A percentile compares a stretch with the other conserved stretches of the same genome.
phyloP scores from a whole-genome alignment of 2,888 invertebrate species.

The Pedicia rivosa region DNA sequence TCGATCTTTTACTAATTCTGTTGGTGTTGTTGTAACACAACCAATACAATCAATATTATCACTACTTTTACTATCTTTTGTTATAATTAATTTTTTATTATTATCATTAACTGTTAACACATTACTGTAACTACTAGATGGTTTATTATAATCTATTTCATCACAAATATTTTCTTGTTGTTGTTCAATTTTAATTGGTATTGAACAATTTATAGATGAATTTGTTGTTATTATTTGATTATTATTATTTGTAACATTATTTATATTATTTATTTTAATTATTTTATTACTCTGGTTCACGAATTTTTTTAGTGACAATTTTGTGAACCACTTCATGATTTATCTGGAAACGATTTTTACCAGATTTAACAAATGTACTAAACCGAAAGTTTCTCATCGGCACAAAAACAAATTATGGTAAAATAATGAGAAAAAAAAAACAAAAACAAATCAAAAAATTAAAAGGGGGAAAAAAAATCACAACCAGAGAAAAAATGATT shows the following conservation, averaged over 20 bases:
- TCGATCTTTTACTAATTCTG: too few relatives aligned
- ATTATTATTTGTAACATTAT: conserved; percentile 1
- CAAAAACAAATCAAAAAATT: too few relatives aligned
- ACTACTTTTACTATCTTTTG: neutral
- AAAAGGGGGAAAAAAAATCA: too few relatives aligned
- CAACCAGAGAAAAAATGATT: too few relatives aligned
- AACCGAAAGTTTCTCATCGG: conserved; percentile 43
- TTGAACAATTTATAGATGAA: neutral
- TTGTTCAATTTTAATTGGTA: too few relatives aligned
- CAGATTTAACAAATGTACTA: conserved; percentile 43
- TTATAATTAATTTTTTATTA: too few relatives aligned
- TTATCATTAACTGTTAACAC: too few relatives aligned
- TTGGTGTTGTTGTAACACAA: neutral
- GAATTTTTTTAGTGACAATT: conserved; percentile 39
- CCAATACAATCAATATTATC: neutral
- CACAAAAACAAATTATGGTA: too few relatives aligned
- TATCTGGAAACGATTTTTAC: conserved; percentile 41
- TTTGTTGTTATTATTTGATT: neutral
- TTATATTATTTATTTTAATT: conserved; percentile 4
- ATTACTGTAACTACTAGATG: too few relatives aligned
- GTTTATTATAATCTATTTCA: too few relatives aligned
- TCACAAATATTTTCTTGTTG: too few relatives aligned
- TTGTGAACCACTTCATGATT: conserved; percentile 49
- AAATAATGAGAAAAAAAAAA: too few relatives aligned
- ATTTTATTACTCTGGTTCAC: conserved; percentile 28